Conservation (phyloP, 2,888 invertebrate genomes). For the Pachymerium ferrugineum region DNA sequence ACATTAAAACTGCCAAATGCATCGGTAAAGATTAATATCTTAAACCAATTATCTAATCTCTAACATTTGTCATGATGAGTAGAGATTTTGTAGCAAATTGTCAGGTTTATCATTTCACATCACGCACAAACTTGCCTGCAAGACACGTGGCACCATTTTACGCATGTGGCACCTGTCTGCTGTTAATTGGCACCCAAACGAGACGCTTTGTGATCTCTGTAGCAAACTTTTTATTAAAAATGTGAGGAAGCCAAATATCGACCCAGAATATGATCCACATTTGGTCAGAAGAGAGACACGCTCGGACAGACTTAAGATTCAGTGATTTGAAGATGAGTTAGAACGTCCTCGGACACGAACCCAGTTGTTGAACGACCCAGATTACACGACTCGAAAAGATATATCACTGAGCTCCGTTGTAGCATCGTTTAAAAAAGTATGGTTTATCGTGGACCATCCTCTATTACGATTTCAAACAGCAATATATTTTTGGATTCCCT, state of each 20-base stretch:
- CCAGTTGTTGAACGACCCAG: constrained; percentile 20
- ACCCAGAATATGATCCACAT: not conserved
- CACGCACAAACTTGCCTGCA: too few relatives aligned
- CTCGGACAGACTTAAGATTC: constrained; percentile 19
- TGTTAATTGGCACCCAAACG: too few relatives aligned
- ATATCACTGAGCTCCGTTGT: constrained; percentile 8
- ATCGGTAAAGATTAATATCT: too few relatives aligned
- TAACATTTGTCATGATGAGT: too few relatives aligned
- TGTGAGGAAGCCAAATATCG: not conserved
- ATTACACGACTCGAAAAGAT: constrained; percentile 27
- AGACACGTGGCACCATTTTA: too few relatives aligned
- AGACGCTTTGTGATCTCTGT: not conserved
- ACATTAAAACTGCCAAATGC: too few relatives aligned
- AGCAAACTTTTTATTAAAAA: not conserved
- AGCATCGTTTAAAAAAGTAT: constrained; percentile 23
- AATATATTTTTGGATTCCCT: not conserved
- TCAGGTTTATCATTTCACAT: too few relatives aligned
- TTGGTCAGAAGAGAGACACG: not conserved
- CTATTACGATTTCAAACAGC: not conserved
- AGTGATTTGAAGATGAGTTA: constrained; percentile 27
- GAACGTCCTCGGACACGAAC: constrained; percentile 19
- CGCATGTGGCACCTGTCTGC: too few relatives aligned
- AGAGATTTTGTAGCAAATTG: too few relatives aligned
- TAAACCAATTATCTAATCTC: too few relatives aligned
- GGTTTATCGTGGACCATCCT: constrained; percentile 15